Conservation (phyloP, 2,797 vertebrate species). For the Pristis pectinata region DNA sequence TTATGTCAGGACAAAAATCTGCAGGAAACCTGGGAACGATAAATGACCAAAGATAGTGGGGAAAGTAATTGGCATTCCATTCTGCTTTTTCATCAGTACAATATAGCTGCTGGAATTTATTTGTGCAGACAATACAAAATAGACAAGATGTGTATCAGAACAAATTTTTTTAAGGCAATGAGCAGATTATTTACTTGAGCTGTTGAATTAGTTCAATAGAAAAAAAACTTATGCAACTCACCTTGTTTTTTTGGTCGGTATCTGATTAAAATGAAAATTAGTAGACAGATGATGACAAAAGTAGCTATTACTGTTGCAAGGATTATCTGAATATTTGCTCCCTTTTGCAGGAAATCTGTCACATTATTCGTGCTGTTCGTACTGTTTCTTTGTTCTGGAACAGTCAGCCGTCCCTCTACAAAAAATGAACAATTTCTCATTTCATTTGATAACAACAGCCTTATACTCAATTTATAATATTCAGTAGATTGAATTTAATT, state of each 20-base stretch:
- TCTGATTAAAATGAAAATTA: slow-evolving; percentile 27
- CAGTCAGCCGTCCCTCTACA: not conserved
- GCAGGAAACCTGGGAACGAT: not conserved
- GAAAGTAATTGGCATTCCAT: not conserved
- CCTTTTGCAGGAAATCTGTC: not conserved
- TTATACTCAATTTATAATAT: not conserved
- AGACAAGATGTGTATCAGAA: not conserved
- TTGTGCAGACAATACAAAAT: not conserved
- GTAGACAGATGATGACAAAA: not conserved
- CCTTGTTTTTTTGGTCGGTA: slow-evolving; percentile 20
- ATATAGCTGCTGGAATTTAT: not conserved
- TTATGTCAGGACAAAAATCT: not conserved
- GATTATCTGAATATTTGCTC: not conserved
- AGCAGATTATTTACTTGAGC: not conserved
- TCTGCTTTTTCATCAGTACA: not conserved
- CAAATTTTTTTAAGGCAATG: not conserved
- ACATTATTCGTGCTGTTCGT: not conserved
- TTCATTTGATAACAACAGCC: not conserved
- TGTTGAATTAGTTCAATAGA: not conserved
- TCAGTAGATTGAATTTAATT: too few relatives aligned
- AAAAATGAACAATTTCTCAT: not conserved
- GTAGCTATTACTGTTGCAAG: not conserved
- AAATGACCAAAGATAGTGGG: not conserved
- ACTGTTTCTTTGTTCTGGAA: not conserved
- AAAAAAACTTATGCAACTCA: not conserved